Conservation (phyloP, 2,113 vertebrate species). For the Marcusenius ussheri region DNA sequence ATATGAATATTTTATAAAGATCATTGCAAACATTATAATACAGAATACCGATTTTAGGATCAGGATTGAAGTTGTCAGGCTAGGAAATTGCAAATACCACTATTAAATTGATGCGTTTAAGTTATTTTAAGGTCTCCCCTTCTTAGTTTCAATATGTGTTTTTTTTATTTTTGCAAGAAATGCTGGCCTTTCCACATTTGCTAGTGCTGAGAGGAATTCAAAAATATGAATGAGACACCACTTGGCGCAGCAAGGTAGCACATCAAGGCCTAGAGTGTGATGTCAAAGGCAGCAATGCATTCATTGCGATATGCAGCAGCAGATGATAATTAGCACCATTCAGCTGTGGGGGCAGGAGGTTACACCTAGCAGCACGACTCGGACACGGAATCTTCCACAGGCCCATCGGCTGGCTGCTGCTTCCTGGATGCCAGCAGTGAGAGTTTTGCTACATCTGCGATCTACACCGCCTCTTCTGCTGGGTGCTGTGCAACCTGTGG, state of each 20-base stretch:
- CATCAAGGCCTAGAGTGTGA: neutral
- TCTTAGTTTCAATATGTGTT: neutral
- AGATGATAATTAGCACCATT: neutral
- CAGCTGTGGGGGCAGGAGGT: neutral
- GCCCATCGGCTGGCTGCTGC: neutral
- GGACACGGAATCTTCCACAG: neutral
- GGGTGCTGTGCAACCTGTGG: neutral
- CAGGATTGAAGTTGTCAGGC: neutral
- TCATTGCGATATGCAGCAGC: neutral
- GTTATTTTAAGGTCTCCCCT: neutral
- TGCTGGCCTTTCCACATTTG: neutral
- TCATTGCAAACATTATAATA: neutral
- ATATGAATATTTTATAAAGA: neutral
- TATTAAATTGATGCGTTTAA: neutral
- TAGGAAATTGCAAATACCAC: neutral
- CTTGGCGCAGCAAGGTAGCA: neutral
- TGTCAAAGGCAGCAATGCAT: neutral
- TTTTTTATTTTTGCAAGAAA: neutral
- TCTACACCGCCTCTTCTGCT: neutral
- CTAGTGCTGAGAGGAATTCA: neutral
- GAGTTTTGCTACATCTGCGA: neutral
- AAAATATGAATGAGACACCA: neutral
- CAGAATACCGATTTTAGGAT: neutral
- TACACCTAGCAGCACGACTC: neutral
- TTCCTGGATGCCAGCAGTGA: neutral